Percentiles rank a stretch among this genome's conserved stretches.
Conservation (phyloP, 2,113 vertebrate species). For the Percina caprodes region DNA sequence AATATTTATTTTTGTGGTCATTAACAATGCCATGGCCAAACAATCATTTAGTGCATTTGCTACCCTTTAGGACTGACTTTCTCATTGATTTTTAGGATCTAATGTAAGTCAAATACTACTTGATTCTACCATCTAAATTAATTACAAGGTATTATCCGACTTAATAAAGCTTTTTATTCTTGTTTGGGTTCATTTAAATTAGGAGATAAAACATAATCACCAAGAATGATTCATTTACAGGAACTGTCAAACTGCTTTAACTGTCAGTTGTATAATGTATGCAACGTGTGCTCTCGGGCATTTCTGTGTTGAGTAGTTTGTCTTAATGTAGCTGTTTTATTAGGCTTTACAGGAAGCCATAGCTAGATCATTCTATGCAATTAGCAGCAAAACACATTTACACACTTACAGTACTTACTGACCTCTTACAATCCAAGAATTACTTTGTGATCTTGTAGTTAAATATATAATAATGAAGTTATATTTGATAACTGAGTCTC, state of each 20-base stretch:
- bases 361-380: neutral
- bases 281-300: neutral
- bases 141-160: neutral
- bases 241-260: neutral
- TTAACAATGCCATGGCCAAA: neutral
- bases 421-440: slow-evolving; percentile 2
- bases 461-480: no score
- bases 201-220: neutral
- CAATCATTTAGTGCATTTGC: neutral
- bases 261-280: neutral
- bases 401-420: neutral
- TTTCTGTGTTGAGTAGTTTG: neutral
- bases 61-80: neutral
- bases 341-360: neutral
- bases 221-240: neutral
- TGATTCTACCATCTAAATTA: neutral
- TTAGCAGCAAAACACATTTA: slow-evolving; percentile 12
- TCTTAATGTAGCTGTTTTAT: neutral
- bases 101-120: neutral
- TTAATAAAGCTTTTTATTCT: neutral
- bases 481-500: neutral
- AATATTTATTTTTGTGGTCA: neutral
- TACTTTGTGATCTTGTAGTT: neutral
- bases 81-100: neutral
- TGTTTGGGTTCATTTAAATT: neutral